These are phyloP conservation scores for Sebastes trivittatus DNA, from an alignment of 2,797 vertebrate species.

Conservation along the genomic window DNA sequence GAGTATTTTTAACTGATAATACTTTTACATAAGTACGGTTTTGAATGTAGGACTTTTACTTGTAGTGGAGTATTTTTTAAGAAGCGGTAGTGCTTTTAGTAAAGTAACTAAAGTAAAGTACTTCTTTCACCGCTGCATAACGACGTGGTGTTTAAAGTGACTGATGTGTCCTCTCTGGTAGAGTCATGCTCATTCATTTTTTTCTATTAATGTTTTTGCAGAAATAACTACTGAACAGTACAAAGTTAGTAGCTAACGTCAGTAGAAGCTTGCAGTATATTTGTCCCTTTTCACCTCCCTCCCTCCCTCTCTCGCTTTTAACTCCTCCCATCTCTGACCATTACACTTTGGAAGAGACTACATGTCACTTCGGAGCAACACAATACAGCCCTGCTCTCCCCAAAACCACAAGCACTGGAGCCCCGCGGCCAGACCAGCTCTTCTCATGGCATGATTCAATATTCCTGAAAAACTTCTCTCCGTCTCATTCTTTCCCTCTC, in stretches of 20 bases:
- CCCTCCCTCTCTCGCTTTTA: background rate
- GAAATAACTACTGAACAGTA: too few relatives aligned
- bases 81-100: background rate
- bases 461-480: conserved; percentile 52
- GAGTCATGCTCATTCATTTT: background rate
- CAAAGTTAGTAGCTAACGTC: background rate
- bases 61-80: background rate
- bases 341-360: conserved; percentile 11
- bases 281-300: conserved; percentile 13
- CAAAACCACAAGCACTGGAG: conserved; percentile 49
- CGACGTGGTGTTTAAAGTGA: background rate
- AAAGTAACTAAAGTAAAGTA: too few relatives aligned
- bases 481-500: background rate
- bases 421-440: conserved; percentile 35
- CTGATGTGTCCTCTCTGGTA: rapidly evolving
- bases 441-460: conserved; percentile 66
- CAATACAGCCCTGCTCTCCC: conserved; percentile 52
- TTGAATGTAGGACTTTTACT: background rate
- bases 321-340: conserved; percentile 9
- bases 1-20: background rate
- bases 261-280: background rate
- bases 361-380: conserved; percentile 50
- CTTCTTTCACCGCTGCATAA: background rate
- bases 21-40: background rate
- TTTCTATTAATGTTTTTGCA: background rate